These are phyloP conservation scores for Heliothis subflexa DNA, from an alignment of 1,140 invertebrate species.

Conservation along the genomic window DNA sequence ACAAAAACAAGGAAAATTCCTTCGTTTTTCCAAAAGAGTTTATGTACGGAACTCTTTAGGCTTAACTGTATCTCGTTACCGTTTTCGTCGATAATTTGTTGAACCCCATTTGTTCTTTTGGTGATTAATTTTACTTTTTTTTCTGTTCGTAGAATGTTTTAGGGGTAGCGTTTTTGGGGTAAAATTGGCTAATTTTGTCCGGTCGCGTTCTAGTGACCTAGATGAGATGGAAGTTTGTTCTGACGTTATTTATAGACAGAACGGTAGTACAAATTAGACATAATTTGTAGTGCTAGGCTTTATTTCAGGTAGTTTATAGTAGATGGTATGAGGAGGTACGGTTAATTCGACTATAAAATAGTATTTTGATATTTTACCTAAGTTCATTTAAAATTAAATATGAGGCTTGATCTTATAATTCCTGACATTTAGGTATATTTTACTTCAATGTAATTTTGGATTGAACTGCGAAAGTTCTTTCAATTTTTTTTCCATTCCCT, in stretches of 20 bases:
- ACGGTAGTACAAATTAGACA: background rate
- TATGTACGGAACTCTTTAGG: slow-evolving; percentile 24
- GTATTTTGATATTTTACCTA: too few species aligned
- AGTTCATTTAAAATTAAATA: too few species aligned
- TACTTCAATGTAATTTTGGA: too few species aligned
- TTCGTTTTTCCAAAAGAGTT: slow-evolving; percentile 14
- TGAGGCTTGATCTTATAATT: too few species aligned
- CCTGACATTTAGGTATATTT: too few species aligned
- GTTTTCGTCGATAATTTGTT: slow-evolving; percentile 22
- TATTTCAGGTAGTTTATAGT: too few species aligned
- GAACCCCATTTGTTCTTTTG: background rate
- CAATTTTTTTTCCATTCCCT: too few species aligned
- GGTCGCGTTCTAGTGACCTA: background rate
- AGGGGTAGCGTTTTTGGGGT: slow-evolving; percentile 1
- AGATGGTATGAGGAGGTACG: too few species aligned
- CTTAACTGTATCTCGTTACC: slow-evolving; percentile 12
- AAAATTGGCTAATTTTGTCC: slow-evolving; percentile 12
- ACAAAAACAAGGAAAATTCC: background rate
- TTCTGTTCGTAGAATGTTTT: background rate
- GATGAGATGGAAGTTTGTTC: background rate
- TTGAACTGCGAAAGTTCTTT: too few species aligned
- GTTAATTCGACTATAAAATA: too few species aligned
- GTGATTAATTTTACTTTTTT: slow-evolving; percentile 28
- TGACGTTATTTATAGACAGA: background rate
- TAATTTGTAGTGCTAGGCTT: background rate